Conservation (phyloP, 2,113 vertebrate species). For the Chaetops frenatus region DNA sequence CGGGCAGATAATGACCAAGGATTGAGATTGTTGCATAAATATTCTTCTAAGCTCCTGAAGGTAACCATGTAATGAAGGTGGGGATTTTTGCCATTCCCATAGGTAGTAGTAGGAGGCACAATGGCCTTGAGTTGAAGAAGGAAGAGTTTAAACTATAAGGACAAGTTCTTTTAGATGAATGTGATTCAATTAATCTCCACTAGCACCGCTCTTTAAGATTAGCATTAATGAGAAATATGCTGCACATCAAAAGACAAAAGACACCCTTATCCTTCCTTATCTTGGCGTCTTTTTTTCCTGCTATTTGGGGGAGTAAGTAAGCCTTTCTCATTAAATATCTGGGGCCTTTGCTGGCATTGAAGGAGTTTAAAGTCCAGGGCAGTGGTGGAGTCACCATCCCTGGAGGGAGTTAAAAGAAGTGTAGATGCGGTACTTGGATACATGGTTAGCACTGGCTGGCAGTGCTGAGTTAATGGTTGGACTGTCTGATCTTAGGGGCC, state of each 20-base stretch:
- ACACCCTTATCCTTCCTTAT: not conserved
- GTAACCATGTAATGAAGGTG: not conserved
- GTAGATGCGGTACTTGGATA: not conserved
- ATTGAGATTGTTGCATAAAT: not conserved
- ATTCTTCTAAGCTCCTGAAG: not conserved
- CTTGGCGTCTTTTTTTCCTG: not conserved
- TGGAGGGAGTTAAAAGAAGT: not conserved
- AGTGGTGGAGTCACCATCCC: not conserved
- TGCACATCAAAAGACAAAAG: not conserved
- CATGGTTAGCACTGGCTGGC: not conserved
- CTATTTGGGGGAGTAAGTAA: not conserved
- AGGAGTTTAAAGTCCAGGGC: not conserved
- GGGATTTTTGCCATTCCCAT: not conserved
- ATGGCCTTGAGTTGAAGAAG: not conserved
- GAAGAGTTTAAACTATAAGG: not conserved
- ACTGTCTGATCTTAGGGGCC: not conserved
- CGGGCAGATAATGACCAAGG: not conserved
- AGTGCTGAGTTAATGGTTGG: not conserved
- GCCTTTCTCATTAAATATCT: not conserved
- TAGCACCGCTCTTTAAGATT: not conserved
- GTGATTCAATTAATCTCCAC: not conserved
- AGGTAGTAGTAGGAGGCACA: not conserved
- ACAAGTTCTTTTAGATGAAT: not conserved
- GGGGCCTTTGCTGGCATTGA: not conserved
- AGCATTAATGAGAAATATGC: not conserved